Evolutionary conservation across 2,113 vertebrate genomes (phyloP).

Genomic region (Leucopsar rothschildi): DNA sequence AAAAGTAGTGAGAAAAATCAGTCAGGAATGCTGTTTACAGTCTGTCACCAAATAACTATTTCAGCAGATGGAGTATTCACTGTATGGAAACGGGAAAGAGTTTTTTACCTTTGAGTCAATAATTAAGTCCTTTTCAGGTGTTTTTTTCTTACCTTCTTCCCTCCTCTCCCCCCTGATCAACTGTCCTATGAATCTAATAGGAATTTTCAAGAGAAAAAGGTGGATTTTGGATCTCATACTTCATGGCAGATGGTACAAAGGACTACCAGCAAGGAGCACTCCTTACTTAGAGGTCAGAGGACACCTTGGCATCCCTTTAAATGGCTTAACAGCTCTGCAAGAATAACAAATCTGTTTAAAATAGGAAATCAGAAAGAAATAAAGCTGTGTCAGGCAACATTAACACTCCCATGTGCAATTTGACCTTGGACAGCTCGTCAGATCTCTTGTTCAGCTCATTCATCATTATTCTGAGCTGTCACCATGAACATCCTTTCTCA

Average conservation of each 20-base stretch:
- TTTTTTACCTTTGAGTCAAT: background rate
- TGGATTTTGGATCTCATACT: background rate
- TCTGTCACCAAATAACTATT: background rate
- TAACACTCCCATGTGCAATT: slow-evolving; percentile 5
- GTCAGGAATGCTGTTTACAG: background rate
- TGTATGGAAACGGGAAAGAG: background rate
- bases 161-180: background rate
- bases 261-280: background rate
- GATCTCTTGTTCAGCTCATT: slow-evolving; percentile 47
- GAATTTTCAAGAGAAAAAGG: background rate
- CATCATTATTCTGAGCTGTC: slow-evolving; percentile 62
- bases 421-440: slow-evolving; percentile 40
- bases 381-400: slow-evolving; percentile 34
- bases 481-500: slow-evolving; percentile 4
- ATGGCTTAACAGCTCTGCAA: background rate
- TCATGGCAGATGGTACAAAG: background rate
- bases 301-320: background rate
- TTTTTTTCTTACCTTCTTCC: background rate
- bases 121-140: background rate
- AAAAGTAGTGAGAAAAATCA: background rate
- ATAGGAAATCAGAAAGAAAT: slow-evolving; percentile 1
- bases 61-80: background rate
- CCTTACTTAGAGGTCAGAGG: background rate
- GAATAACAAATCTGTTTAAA: slow-evolving; percentile 46
- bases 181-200: background rate